Base-by-base conservation (phyloP, 2,113 vertebrate species). In the Rhynchopsitta pachyrhyncha region DNA sequence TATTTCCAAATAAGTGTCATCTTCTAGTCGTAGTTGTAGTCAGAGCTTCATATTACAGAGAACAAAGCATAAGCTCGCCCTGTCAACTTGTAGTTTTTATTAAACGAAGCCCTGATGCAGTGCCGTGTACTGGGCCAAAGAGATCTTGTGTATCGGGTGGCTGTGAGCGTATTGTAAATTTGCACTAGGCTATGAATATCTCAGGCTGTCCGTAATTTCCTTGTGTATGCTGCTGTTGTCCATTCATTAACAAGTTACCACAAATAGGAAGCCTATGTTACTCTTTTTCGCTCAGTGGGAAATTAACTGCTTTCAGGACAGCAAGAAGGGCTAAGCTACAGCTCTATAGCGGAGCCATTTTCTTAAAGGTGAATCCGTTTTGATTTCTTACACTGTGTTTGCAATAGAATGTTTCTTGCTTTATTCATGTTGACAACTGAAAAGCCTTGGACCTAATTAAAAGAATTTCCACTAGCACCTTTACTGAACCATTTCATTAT, bases 401-500 rank as follows among this genome's bases (percentile, higher is more conserved):
- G 97, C 94, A 88, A 77, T 95, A 95, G 96, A 98, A 96, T 93
- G 84, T 97, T 97, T 97, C 98, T 98, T 97, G 96, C 97, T 98
- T 98, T 98, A 98, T 98, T 98, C 98, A 98, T 98, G 98, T 98
- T 98, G 98, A 98, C 98, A 98, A 98, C 98, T 98, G 98, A 98
- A 98, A 98, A 98, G 98, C 97, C 98, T 98, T 98, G 98, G 98
- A 98, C 98, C 98, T 98, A 98, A 98, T 98, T 98, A 98, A 98
- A 98, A 98, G 98, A 98, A 98, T 98, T 98, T 98, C 97, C 98
- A 97, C 95, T 94, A 97, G 97, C 98, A 98, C 98, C 98, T 98
- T 98, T 98, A 97, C 98, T 98, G 98, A 98, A 98, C 98, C 98
- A 98, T 98, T 98, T 98, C 98, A 98, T 98, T 98, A 98, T 97